Base-by-base conservation (phyloP, 2,888 invertebrate genomes). In the Thalpophila matura region DNA sequence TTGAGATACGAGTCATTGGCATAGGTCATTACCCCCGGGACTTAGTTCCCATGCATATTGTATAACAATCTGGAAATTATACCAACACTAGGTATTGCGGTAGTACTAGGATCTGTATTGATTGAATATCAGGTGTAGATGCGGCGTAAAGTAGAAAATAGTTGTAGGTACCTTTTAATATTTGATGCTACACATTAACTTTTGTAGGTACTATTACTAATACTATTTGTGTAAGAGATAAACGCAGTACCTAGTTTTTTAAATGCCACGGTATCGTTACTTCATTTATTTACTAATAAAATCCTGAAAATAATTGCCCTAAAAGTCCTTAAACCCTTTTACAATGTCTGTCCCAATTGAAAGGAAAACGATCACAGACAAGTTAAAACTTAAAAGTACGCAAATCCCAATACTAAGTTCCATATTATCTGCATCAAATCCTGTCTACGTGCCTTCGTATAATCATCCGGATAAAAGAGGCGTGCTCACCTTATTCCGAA, bases 391-490 rank as follows among this genome's bases (percentile, higher is more conserved):
- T 46, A 63, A 74, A 70, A 49, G 37, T 56, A 55, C 53, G 29
- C 7, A 35, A 49, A 77, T 67, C 60, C 42, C 63, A 77, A 73
- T 67, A 47, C 74, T 67, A 70, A 74, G 70, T 69, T 74, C 54
- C 37, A 58, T 75, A 87, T 86, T 85, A 86, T 85, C 84, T 82
- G 79, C 73, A 77, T 81, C 74, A 92, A 91, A 94, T 93, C 93
- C 92, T 80, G 77, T 74, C 88, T 91, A 93, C 94, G 94, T 94
- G 94, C 93, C 81, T 85, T 79, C 77, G 89, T 89, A 91, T 93
- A 93, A 94, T 93, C 93, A 83, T 85, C 74, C 66, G 93, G 94
- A 93, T 94, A 89, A 86, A 86, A 87, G 86, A 85, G 86, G 84
- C 90, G 91, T 89, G 92, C 90, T 89, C 86, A 84, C 87, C 89